Evolutionary conservation across 2,888 invertebrate genomes (phyloP).

Genomic region (Vesta saturnalis): DNA sequence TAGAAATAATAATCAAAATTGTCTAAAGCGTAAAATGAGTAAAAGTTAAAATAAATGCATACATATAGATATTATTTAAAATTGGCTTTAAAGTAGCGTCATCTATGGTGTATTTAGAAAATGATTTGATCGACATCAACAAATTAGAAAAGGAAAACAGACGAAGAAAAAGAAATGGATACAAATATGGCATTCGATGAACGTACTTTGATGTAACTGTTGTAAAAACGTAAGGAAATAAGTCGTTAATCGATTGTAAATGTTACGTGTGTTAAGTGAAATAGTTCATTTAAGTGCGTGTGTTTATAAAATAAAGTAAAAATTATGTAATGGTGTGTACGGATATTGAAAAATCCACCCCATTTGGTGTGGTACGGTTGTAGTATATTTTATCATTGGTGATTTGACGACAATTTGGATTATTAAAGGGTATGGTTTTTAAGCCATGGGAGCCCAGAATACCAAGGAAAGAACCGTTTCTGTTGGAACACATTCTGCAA

Average conservation of each 20-base stretch:
- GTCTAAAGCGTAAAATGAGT: too few species aligned
- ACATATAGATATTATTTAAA: too few species aligned
- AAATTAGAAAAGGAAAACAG: slow-evolving; percentile 59
- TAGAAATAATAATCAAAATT: too few species aligned
- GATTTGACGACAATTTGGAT: slow-evolving; percentile 59
- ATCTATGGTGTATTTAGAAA: slow-evolving; percentile 52
- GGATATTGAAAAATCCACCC: slow-evolving; percentile 51
- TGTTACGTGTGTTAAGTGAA: slow-evolving; percentile 36
- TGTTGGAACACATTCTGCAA: slow-evolving; percentile 75
- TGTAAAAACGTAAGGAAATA: slow-evolving; percentile 49
- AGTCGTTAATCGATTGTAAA: slow-evolving; percentile 52
- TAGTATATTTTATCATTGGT: slow-evolving; percentile 48
- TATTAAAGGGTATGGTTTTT: slow-evolving; percentile 60
- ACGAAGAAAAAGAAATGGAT: slow-evolving; percentile 42
- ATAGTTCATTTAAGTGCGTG: slow-evolving; percentile 36
- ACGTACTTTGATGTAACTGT: slow-evolving; percentile 60
- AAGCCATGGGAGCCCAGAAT: slow-evolving; percentile 91
- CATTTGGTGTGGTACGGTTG: slow-evolving; percentile 55
- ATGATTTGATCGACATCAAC: slow-evolving; percentile 69
- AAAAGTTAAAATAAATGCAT: too few species aligned
- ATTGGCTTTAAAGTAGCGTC: slow-evolving; percentile 43
- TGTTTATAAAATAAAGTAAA: slow-evolving; percentile 35
- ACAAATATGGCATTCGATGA: slow-evolving; percentile 57
- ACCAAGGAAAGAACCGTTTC: slow-evolving; percentile 87
- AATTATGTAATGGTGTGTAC: slow-evolving; percentile 48